phyloP scores from a whole-genome alignment of 2,113 vertebrate species.

The Dendropsophus ebraccatus region DNA sequence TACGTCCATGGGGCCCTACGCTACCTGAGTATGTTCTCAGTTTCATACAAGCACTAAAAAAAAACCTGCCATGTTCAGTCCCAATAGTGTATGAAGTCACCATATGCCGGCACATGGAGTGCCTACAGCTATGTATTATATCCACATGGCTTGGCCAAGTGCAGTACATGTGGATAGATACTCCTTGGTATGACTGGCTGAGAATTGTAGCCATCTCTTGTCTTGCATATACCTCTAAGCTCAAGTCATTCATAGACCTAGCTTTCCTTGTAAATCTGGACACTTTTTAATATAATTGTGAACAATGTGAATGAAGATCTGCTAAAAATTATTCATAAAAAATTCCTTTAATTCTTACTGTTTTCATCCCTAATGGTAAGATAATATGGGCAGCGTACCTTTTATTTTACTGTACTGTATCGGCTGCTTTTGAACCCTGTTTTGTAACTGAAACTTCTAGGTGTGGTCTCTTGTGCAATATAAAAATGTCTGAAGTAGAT shows the following conservation, averaged over 20 bases:
- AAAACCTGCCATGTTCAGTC: neutral
- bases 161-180: neutral
- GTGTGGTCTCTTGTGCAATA: conserved; percentile 59
- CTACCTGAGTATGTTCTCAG: neutral
- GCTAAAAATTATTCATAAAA: neutral
- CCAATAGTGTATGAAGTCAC: neutral
- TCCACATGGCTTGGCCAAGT: neutral
- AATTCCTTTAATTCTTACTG: neutral
- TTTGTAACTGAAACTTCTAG: conserved; percentile 59
- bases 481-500: conserved; percentile 53
- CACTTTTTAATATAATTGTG: neutral
- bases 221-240: conserved; percentile 15
- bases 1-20: neutral
- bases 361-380: neutral
- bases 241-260: neutral
- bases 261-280: neutral
- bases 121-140: neutral
- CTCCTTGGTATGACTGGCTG: too few species aligned
- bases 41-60: neutral
- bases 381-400: neutral
- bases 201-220: neutral
- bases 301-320: neutral
- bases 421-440: conserved; percentile 48
- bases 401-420: conserved; percentile 50
- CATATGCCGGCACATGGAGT: neutral